Percentiles rank a stretch among this genome's conserved stretches.
phyloP scores from a whole-genome alignment of 2,888 invertebrate genomes.

The Deladenus siricidicola region DNA sequence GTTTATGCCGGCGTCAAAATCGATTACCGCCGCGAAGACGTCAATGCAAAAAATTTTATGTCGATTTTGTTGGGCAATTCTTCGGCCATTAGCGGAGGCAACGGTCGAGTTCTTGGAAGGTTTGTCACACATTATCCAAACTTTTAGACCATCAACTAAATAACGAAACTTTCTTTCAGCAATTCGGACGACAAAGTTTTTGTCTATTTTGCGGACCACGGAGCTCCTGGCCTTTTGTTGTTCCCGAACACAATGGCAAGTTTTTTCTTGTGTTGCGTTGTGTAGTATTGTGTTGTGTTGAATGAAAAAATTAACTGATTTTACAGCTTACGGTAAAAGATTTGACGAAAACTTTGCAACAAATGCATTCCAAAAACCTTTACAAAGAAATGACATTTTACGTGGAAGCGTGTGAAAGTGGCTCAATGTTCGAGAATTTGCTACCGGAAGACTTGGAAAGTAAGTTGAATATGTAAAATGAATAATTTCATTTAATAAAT shows the following conservation, averaged over 20 bases:
- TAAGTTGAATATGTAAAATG: slow-evolving; percentile 36
- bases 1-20: slow-evolving; percentile 60
- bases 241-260: slow-evolving; percentile 57
- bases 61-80: slow-evolving; percentile 60
- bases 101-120: slow-evolving; percentile 58
- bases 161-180: slow-evolving; percentile 52
- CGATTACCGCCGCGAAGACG: slow-evolving; percentile 60
- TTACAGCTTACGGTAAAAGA: slow-evolving; percentile 54
- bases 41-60: slow-evolving; percentile 60
- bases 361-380: slow-evolving; percentile 56
- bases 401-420: slow-evolving; percentile 62
- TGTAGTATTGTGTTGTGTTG: too few species aligned
- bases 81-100: slow-evolving; percentile 57
- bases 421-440: slow-evolving; percentile 61
- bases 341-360: slow-evolving; percentile 54
- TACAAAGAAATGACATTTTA: slow-evolving; percentile 61
- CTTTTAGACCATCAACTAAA: not conserved
- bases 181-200: slow-evolving; percentile 61
- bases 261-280: too few species aligned
- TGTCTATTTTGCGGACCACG: slow-evolving; percentile 63
- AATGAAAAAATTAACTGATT: too few species aligned
- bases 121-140: slow-evolving; percentile 24
- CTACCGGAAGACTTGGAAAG: slow-evolving; percentile 58
- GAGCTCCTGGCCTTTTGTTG: slow-evolving; percentile 60
- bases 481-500: slow-evolving; percentile 1